Evolutionary conservation across 2,888 invertebrate genomes (phyloP).

Genomic region (Tenthredo notha): DNA sequence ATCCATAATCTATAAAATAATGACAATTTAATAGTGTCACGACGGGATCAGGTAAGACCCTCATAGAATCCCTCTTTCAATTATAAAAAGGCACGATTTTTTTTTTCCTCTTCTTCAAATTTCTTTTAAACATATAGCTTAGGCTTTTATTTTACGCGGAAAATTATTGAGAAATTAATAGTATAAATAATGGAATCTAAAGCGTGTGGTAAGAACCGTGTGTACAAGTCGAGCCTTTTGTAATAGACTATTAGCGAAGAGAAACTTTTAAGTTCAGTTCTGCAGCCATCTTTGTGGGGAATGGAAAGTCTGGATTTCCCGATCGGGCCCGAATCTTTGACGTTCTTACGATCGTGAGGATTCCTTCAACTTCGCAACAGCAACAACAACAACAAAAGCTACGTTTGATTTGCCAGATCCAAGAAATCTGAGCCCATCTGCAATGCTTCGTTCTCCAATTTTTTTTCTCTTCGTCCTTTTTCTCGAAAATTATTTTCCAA

Average conservation of each 20-base stretch:
- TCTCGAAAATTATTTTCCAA: background rate
- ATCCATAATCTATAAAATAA: background rate
- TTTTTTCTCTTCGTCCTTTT: background rate
- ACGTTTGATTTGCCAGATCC: background rate
- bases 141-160: background rate
- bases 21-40: background rate
- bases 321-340: constrained; percentile 18
- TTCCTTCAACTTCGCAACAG: background rate
- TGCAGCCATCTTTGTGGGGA: constrained; percentile 20
- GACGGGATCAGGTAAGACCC: background rate
- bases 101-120: background rate
- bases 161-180: background rate
- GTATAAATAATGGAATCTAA: background rate
- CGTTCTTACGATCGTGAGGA: constrained; percentile 2
- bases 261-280: constrained; percentile 15
- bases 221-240: background rate
- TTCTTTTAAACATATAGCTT: background rate
- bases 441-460: background rate
- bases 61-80: background rate
- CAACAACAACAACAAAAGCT: background rate
- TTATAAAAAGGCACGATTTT: background rate
- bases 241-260: constrained; percentile 29
- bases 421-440: background rate
- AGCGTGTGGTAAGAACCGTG: background rate
- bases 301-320: constrained; percentile 35